Base-by-base conservation (phyloP, 2,888 invertebrate genomes). In the Herminia tarsipennalis region DNA sequence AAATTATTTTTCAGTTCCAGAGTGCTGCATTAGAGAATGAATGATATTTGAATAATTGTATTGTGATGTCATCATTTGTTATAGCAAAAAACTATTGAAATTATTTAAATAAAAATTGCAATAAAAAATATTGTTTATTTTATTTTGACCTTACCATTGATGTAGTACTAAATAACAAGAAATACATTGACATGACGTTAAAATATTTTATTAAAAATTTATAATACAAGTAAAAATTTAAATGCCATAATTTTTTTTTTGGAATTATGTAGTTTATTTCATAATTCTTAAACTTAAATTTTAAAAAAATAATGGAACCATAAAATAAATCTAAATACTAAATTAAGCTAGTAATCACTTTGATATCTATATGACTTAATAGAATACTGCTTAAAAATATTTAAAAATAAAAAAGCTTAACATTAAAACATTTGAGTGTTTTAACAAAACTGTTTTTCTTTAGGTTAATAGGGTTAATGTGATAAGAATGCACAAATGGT, bases 161-260 rank as follows among this genome's bases (percentile, higher is more conserved):
- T 21, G 8, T 21, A 24, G 24, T 2, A 5, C 10, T 2, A n/a
- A 2, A 24, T 10, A 8, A 3, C 10, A 24, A 5, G 0, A 9
- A 9, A 1, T 24, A 10, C 10, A 24, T 24, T 24, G 10, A 5
- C 9, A n/a, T n/a, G n/a, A n/a, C n/a, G n/a, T 54, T 59, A 64
- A 63, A 61, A 61, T 61, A 66, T 56, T 67, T 69, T 65, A 65
- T 69, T 69, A 57, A 56, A 53, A 65, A 59, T 53, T 43, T 66
- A 60, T 51, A 55, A 54, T 65, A 69, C 58, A 66, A 52, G 61
- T 24, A 54, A 65, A 60, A 56, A 52, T 50, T 42, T 62, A 64
- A 64, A 58, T 66, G 63, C 63, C 40, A 48, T 38, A 17, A 37
- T 50, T 39, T 55, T 29, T 32, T 53, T 65, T 59, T 66, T 64